A percentile compares a stretch with the other conserved stretches of the same genome.
phyloP scores from a whole-genome alignment of 2,888 invertebrate genomes.

The Perdita meconis region DNA sequence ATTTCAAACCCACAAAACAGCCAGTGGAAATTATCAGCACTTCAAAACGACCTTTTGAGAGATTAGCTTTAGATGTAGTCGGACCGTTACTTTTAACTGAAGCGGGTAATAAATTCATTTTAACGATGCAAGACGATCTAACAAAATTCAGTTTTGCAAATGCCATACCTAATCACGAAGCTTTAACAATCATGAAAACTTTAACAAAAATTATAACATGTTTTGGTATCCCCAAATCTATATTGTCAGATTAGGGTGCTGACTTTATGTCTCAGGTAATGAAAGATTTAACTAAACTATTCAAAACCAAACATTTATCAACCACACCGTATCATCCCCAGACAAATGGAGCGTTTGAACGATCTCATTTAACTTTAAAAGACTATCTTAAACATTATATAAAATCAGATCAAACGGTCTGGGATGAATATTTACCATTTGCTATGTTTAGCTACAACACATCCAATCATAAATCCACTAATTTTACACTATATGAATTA shows the following conservation, averaged over 20 bases:
- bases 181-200: neutral
- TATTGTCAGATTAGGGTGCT: neutral
- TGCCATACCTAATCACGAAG: slow-evolving; percentile 1
- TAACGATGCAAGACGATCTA: neutral
- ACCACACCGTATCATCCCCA: slow-evolving; percentile 7
- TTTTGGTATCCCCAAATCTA: neutral
- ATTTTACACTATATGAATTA: neutral
- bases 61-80: slow-evolving; percentile 7
- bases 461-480: neutral
- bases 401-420: slow-evolving; percentile 10
- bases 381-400: slow-evolving; percentile 12
- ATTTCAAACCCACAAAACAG: neutral
- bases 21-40: neutral
- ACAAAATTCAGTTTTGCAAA: neutral
- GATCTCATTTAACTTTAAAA: slow-evolving; percentile 4
- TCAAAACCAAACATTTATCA: slow-evolving; percentile 1
- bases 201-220: neutral
- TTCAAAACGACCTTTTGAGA: neutral
- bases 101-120: neutral
- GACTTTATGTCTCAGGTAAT: slow-evolving; percentile 8
- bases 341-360: neutral
- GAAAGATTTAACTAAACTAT: neutral
- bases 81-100: slow-evolving; percentile 11
- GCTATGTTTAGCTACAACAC: neutral
- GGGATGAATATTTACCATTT: neutral